Conservation (phyloP, 2,797 vertebrate genomes). For the Takifugu ocellatus region DNA sequence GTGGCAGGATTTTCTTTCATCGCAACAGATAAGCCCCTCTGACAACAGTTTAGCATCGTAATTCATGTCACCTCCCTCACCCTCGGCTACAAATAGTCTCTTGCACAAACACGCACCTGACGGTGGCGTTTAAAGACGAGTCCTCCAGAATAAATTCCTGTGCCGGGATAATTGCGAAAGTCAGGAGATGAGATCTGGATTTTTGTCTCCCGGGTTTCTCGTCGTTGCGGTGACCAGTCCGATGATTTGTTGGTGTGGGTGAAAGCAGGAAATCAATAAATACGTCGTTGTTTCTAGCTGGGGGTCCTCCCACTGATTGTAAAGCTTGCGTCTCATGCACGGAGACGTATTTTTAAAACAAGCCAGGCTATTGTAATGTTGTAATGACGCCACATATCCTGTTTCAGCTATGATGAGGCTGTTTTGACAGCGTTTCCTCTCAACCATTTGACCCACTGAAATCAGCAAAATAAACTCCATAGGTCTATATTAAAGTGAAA, state of each 20-base stretch:
- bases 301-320: conserved; percentile 14
- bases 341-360: conserved; percentile 45
- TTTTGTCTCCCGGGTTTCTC: conserved; percentile 31
- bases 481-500: conserved; percentile 18
- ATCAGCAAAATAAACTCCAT: conserved; percentile 40
- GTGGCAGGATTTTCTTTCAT: conserved; percentile 57
- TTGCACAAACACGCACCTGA: conserved; percentile 12
- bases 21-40: conserved; percentile 55
- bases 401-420: conserved; percentile 38
- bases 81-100: conserved; percentile 14
- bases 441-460: conserved; percentile 12
- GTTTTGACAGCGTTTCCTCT: conserved; percentile 58
- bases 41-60: conserved; percentile 68
- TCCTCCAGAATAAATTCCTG: background rate
- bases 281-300: conserved; percentile 6
- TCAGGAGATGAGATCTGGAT: conserved; percentile 30
- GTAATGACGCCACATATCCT: conserved; percentile 43
- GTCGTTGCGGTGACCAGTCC: conserved; percentile 43
- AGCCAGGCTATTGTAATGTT: conserved; percentile 42
- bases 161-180: too few species aligned
- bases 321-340: conserved; percentile 36
- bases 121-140: conserved; percentile 15
- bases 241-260: conserved; percentile 38
- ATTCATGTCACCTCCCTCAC: conserved; percentile 47
- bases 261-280: conserved; percentile 76